Evolutionary conservation across 1,140 invertebrate genomes (phyloP).

Genomic region (Coenobita brevimanus): DNA sequence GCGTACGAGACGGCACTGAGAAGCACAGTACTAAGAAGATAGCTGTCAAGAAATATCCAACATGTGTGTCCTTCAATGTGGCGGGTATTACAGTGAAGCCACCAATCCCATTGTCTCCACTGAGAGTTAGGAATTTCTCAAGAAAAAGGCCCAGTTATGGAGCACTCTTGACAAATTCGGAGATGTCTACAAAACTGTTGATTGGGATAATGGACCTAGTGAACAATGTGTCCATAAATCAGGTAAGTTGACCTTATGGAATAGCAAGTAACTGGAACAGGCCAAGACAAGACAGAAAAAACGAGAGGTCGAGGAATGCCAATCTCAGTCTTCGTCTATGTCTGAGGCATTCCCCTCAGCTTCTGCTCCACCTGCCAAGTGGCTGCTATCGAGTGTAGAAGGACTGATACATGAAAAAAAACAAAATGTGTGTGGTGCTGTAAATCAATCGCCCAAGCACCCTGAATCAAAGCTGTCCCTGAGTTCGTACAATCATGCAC

Average conservation of each 20-base stretch:
- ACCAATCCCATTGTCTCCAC: background rate
- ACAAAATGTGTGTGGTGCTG: background rate
- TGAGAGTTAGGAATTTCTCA: background rate
- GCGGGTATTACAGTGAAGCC: background rate
- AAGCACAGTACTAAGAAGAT: too few species aligned
- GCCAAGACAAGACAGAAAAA: background rate
- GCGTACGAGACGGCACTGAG: background rate
- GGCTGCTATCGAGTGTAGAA: background rate
- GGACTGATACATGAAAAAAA: background rate
- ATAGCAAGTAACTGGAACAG: slow-evolving; percentile 7
- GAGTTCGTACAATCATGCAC: background rate
- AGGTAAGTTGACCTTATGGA: background rate
- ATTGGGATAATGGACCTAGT: background rate
- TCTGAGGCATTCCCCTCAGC: background rate
- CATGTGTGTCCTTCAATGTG: slow-evolving; percentile 7
- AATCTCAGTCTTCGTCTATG: slow-evolving; percentile 11
- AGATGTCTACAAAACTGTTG: background rate
- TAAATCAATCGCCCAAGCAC: too few species aligned
- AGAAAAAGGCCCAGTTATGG: background rate
- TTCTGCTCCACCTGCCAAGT: background rate
- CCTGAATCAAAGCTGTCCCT: background rate
- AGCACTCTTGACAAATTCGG: slow-evolving; percentile 13
- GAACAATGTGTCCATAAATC: too few species aligned
- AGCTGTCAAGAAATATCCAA: background rate
- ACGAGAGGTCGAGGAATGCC: slow-evolving; percentile 1